A percentile compares a stretch with the other conserved stretches of the same genome.
phyloP scores from a whole-genome alignment of 2,888 invertebrate species.

The Cerastoderma edule region DNA sequence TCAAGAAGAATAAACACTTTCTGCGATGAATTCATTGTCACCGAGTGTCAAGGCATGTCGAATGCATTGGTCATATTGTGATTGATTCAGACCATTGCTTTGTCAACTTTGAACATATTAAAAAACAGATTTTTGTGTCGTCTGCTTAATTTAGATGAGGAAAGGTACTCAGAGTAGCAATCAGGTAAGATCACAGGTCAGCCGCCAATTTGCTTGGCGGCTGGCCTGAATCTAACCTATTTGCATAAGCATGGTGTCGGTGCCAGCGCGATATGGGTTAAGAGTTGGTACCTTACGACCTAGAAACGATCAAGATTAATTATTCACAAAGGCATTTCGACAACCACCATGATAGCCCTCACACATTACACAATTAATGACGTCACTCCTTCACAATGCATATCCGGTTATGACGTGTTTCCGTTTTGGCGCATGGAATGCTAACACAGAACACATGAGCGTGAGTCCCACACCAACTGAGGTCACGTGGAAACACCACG shows the following conservation, averaged over 20 bases:
- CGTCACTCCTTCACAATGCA: constrained; percentile 30
- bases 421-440: constrained; percentile 60
- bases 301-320: background rate
- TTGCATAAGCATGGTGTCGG: background rate
- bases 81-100: too few species aligned
- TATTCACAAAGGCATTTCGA: background rate
- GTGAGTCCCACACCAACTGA: constrained; percentile 69
- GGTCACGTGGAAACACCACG: constrained; percentile 77
- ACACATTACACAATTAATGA: background rate
- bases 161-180: too few species aligned
- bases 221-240: background rate
- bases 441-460: constrained; percentile 55
- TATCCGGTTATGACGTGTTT: constrained; percentile 54
- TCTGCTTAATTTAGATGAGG: too few species aligned
- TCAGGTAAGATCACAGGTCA: background rate
- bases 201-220: background rate
- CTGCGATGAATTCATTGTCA: too few species aligned
- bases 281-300: too few species aligned
- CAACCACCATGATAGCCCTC: background rate
- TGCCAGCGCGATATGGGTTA: background rate
- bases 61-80: too few species aligned
- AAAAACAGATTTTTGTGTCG: too few species aligned
- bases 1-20: too few species aligned
- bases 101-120: too few species aligned
- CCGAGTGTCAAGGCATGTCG: too few species aligned